These are phyloP conservation scores for Corella eumyota DNA, from an alignment of 23 tunicate species.

Conservation along the genomic window DNA sequence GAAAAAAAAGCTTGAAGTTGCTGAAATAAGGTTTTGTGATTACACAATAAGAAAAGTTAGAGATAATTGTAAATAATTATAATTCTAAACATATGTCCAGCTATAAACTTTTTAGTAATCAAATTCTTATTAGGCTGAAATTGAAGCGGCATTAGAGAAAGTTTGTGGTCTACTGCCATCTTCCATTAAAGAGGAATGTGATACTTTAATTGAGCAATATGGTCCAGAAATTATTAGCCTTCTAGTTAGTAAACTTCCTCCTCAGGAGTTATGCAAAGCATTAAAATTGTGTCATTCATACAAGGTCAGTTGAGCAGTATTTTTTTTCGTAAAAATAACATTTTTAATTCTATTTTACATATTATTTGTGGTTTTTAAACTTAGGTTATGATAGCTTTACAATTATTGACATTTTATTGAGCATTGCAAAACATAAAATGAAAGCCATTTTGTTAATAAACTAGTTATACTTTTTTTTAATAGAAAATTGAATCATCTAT, in stretches of 20 bases:
- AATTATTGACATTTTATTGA: too few relatives aligned
- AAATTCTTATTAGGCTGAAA: constrained; percentile 21
- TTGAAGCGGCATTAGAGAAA: constrained; percentile 28
- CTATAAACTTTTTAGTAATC: neutral
- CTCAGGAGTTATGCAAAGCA: constrained; percentile 9
- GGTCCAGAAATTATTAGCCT: constrained; percentile 16
- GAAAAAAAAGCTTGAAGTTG: too few relatives aligned
- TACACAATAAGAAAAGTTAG: too few relatives aligned
- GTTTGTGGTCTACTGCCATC: constrained; percentile 47
- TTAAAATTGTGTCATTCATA: constrained; percentile 3
- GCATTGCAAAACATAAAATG: too few relatives aligned
- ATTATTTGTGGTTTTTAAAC: neutral
- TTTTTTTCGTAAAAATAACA: too few relatives aligned
- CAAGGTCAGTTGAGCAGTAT: too few relatives aligned
- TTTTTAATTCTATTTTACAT: neutral
- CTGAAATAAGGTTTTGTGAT: too few relatives aligned
- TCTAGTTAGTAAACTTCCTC: constrained; percentile 4
- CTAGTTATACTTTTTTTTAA: too few relatives aligned
- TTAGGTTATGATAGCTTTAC: neutral
- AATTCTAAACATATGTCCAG: too few relatives aligned
- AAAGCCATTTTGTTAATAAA: too few relatives aligned
- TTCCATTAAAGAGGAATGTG: constrained; percentile 20
- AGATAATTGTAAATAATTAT: too few relatives aligned
- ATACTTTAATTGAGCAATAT: constrained; percentile 27
- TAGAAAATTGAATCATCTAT: neutral